Conservation (phyloP, 2,113 vertebrate species). For the Lutjanus erythropterus region DNA sequence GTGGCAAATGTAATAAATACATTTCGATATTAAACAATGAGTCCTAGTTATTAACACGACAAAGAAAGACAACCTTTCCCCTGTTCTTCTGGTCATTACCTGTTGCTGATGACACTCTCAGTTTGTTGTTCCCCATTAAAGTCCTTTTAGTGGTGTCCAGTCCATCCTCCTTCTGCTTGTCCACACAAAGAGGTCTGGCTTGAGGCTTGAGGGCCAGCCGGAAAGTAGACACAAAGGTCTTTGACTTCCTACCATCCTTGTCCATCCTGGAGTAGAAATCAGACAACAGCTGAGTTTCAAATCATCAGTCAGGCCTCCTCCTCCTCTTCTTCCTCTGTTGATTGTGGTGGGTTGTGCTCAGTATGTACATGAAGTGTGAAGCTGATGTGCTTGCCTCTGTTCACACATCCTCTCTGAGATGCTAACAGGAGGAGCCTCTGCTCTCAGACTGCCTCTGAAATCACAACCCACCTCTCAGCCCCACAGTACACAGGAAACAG, state of each 20-base stretch:
- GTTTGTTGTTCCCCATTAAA: conserved; percentile 28
- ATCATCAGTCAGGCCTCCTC: conserved; percentile 31
- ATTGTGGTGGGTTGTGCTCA: not conserved
- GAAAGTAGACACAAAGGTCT: conserved; percentile 80
- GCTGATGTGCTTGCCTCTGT: conserved; percentile 26
- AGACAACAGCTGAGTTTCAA: conserved; percentile 28
- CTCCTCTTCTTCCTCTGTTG: conserved; percentile 20
- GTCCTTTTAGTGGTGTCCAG: conserved; percentile 14
- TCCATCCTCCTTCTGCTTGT: conserved; percentile 47
- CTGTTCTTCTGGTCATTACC: conserved; percentile 58
- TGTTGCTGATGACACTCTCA: conserved; percentile 42
- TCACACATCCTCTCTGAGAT: conserved; percentile 52
- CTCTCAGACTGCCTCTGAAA: conserved; percentile 38
- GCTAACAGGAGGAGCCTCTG: conserved; percentile 62
- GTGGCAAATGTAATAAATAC: not conserved
- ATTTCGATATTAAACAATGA: not conserved
- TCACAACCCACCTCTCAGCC: conserved; percentile 42
- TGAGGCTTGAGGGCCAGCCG: conserved; percentile 72
- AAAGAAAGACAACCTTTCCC: not conserved
- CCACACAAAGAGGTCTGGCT: not conserved
- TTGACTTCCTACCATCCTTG: conserved; percentile 60
- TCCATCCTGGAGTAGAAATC: conserved; percentile 69
- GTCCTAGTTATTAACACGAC: not conserved
- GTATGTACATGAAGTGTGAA: not conserved
- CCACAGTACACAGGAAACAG: conserved; percentile 54